Evolutionary conservation across 2,797 vertebrate genomes (phyloP).

Genomic region (Manis pentadactyla): DNA sequence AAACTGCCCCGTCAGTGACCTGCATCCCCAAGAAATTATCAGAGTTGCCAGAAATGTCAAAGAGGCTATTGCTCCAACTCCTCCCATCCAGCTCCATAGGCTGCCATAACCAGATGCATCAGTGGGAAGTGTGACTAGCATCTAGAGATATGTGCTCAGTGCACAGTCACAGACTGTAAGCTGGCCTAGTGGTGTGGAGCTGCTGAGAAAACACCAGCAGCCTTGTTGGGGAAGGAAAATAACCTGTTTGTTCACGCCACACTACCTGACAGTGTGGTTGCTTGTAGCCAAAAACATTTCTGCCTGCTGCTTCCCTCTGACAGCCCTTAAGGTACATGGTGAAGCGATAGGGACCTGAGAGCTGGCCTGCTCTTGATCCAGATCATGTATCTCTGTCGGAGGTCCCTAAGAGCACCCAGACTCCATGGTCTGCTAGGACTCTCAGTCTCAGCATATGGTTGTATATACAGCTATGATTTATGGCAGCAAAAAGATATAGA

Average conservation of each 20-base stretch:
- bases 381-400: not conserved
- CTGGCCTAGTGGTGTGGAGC: not conserved
- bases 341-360: not conserved
- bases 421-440: slow-evolving; percentile 10
- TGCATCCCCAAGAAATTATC: not conserved
- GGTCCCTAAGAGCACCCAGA: not conserved
- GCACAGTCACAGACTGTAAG: not conserved
- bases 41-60: slow-evolving; percentile 1
- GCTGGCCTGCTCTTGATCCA: not conserved
- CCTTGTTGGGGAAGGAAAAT: not conserved
- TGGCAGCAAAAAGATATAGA: not conserved
- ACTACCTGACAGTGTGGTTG: not conserved
- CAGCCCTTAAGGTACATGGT: slow-evolving; percentile 13
- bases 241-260: not conserved
- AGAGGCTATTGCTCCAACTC: not conserved
- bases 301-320: not conserved
- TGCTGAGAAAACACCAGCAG: not conserved
- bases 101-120: not conserved
- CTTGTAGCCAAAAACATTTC: slow-evolving; percentile 27
- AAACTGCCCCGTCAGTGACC: not conserved
- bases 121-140: not conserved
- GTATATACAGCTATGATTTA: not conserved
- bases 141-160: not conserved
- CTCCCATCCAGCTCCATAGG: not conserved
- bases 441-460: not conserved